Conservation (phyloP, 2,888 invertebrate genomes). For the Chymomyza fuscimana region DNA sequence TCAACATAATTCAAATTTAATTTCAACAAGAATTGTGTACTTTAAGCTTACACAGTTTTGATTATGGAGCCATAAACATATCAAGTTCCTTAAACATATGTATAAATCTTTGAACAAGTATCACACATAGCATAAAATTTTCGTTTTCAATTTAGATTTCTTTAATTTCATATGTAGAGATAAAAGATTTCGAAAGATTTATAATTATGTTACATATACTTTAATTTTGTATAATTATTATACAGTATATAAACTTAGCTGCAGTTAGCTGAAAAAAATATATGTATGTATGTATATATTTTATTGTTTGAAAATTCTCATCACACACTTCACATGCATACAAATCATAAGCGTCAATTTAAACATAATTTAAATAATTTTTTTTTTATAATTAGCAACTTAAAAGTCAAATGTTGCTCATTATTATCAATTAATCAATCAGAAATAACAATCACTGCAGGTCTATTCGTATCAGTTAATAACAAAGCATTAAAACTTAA, state of each 20-base stretch:
- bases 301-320: background rate
- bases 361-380: background rate
- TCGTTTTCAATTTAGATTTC: background rate
- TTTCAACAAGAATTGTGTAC: too few relatives aligned
- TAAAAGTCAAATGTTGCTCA: background rate
- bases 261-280: background rate
- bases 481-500: background rate
- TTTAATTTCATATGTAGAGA: background rate
- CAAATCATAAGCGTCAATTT: background rate
- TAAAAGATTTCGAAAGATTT: background rate
- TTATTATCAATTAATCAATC: background rate
- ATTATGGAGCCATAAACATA: too few relatives aligned
- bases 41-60: too few relatives aligned
- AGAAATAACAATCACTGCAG: background rate
- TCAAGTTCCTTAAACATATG: too few relatives aligned
- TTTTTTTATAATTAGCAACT: background rate
- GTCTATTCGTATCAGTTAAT: background rate
- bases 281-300: background rate
- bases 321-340: background rate
- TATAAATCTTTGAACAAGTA: too few relatives aligned
- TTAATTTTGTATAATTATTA: background rate
- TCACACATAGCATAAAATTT: too few relatives aligned
- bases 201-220: background rate
- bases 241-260: background rate
- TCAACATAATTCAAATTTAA: too few relatives aligned